Base-by-base conservation (phyloP, 2,797 vertebrate species). In the Sebastes aleutianus region DNA sequence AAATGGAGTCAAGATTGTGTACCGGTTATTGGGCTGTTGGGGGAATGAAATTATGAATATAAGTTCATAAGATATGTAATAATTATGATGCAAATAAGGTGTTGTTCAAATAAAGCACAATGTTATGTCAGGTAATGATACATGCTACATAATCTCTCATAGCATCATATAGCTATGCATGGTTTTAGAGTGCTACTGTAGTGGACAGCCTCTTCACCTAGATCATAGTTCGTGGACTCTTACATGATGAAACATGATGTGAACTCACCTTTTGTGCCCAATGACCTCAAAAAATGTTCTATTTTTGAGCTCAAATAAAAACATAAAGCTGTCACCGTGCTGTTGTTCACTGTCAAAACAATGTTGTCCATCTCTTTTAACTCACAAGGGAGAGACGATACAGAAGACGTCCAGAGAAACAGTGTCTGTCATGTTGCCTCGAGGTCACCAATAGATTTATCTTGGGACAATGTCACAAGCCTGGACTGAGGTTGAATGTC, bases 181-280 rank as follows among this genome's bases (percentile, higher is more conserved):
- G 91, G 75, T 89, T 87, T 92, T 85, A 87, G 76, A 84, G 87
- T 82, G 85, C 82, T 67, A 74, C 32, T 73, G 82, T 90, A 88
- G 84, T 78, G 86, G 86, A 74, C 84, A 87, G 78, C 80, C 76
- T 89, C 79, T 83, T 90, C 83, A 90, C 87, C 62, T 88, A 77
- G 80, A 78, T 70, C 80, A 65, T 58, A 70, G 80, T 89, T 80
- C 80, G 74, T 92, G 75, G 54, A 85, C 83, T 76, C 54, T 86
- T 82, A 76, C 69, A 54, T 54, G 50, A 53, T 84, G 75, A 86
- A 85, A 92, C 78, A 85, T 87, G 76, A 92, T 89, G 87, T 93
- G 85, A 92, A 91, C 83, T 93, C 91, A 93, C 92, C 92, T 92
- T 93, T 90, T 94, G 93, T 94, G 93, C 94, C 92, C 90, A 69